Conservation (phyloP, 2,113 vertebrate species). For the Columbina picui region DNA sequence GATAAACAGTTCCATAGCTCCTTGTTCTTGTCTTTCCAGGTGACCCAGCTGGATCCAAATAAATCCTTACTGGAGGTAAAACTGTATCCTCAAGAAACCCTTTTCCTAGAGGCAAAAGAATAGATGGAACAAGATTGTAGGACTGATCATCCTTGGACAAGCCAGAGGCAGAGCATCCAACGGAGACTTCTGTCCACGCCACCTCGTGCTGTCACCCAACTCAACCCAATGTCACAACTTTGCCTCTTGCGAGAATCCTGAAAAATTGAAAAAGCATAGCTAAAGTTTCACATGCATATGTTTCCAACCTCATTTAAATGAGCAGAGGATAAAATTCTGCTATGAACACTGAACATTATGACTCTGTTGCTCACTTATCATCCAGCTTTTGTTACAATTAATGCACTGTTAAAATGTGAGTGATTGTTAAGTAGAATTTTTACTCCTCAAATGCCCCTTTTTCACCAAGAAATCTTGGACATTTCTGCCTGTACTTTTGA, state of each 20-base stretch:
- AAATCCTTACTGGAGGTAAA: slow-evolving; percentile 94
- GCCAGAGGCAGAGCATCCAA: slow-evolving; percentile 60
- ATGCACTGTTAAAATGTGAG: slow-evolving; percentile 74
- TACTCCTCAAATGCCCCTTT: slow-evolving; percentile 65
- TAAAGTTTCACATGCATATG: slow-evolving; percentile 78
- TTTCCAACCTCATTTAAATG: slow-evolving; percentile 71
- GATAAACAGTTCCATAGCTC: neutral
- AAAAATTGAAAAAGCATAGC: slow-evolving; percentile 73
- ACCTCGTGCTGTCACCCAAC: slow-evolving; percentile 69
- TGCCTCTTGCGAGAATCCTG: slow-evolving; percentile 81
- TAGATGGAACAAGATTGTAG: slow-evolving; percentile 74
- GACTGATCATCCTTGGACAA: slow-evolving; percentile 71
- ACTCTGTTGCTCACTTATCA: slow-evolving; percentile 67
- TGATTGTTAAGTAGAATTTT: slow-evolving; percentile 74
- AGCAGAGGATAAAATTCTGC: slow-evolving; percentile 70
- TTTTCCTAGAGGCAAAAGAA: slow-evolving; percentile 97
- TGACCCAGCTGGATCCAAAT: slow-evolving; percentile 92
- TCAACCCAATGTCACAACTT: slow-evolving; percentile 75
- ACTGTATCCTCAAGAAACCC: slow-evolving; percentile 98
- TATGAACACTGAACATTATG: slow-evolving; percentile 65
- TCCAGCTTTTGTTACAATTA: slow-evolving; percentile 73
- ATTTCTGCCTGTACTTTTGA: slow-evolving; percentile 73
- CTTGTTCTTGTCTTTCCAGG: slow-evolving; percentile 76
- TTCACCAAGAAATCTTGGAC: slow-evolving; percentile 73
- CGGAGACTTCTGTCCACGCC: slow-evolving; percentile 69